Conservation (phyloP, 2,113 vertebrate species). For the Fulica atra region DNA sequence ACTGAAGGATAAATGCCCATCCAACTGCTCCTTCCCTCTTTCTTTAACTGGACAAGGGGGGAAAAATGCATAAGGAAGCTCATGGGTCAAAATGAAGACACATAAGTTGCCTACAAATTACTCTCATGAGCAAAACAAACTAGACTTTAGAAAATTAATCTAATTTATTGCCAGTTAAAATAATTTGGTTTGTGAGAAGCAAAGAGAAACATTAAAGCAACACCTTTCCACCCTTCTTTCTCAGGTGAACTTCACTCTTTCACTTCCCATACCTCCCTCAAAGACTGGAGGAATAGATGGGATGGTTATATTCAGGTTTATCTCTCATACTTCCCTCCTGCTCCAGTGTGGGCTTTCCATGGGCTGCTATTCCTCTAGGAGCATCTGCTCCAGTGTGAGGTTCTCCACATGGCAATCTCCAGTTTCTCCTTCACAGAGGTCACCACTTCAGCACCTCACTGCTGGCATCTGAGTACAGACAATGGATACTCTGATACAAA, state of each 20-base stretch:
- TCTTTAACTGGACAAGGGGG: background rate
- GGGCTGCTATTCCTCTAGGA: background rate
- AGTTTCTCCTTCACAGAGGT: background rate
- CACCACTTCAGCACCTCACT: background rate
- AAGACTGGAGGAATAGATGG: background rate
- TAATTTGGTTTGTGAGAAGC: background rate
- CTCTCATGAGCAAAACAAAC: background rate
- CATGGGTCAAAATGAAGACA: background rate
- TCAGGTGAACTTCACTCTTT: background rate
- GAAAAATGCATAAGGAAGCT: background rate
- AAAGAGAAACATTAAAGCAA: background rate
- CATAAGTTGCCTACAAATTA: background rate
- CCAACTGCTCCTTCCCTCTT: background rate
- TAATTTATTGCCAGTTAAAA: background rate
- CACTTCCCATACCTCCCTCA: background rate
- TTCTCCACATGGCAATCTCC: background rate
- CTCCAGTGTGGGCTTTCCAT: accelerated
- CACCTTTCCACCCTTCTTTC: accelerated
- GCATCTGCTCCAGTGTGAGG: background rate
- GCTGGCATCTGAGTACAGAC: background rate
- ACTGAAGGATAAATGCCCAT: background rate
- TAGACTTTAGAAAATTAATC: background rate
- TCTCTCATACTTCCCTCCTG: background rate
- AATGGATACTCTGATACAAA: background rate
- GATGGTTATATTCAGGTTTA: background rate